phyloP scores from a whole-genome alignment of 2,113 vertebrate species.

The Anguilla rostrata region DNA sequence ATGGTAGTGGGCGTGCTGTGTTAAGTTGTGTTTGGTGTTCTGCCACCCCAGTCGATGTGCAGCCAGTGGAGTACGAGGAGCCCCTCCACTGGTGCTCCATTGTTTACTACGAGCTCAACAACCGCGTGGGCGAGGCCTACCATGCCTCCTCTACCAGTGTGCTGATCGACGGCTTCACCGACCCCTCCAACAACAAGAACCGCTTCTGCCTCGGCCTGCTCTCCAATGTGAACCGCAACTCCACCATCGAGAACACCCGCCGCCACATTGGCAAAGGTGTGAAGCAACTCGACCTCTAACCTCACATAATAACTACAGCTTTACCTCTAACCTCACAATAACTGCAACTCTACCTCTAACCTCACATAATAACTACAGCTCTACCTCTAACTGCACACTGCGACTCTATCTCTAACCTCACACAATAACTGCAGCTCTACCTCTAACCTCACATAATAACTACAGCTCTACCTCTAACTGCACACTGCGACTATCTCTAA shows the following conservation, averaged over 20 bases:
- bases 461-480: constrained; percentile 52
- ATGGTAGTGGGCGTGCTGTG: background rate
- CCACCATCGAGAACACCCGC: constrained; percentile 93
- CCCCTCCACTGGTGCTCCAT: constrained; percentile 98
- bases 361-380: too few relatives aligned
- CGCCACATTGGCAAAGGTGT: constrained; percentile 95
- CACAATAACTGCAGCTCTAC: background rate
- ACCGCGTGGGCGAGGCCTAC: constrained; percentile 93
- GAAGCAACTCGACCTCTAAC: background rate
- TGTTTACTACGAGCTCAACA: constrained; percentile 95
- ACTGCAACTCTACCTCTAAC: too few relatives aligned
- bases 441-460: too few relatives aligned
- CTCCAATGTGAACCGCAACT: constrained; percentile 96
- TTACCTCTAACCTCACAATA: background rate
- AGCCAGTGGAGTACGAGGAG: constrained; percentile 93
- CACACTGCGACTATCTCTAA: too few relatives aligned
- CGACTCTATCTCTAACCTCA: too few relatives aligned
- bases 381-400: constrained; percentile 44
- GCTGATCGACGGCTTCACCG: constrained; percentile 93
- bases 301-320: background rate
- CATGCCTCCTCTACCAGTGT: constrained; percentile 95
- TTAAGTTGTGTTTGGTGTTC: background rate
- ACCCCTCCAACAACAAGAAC: constrained; percentile 96
- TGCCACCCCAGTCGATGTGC: constrained; percentile 76
- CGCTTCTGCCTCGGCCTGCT: constrained; percentile 94